Percentiles rank a stretch among this genome's conserved stretches.
phyloP scores from a whole-genome alignment of 2,113 vertebrate genomes.

The Galemys pyrenaicus region DNA sequence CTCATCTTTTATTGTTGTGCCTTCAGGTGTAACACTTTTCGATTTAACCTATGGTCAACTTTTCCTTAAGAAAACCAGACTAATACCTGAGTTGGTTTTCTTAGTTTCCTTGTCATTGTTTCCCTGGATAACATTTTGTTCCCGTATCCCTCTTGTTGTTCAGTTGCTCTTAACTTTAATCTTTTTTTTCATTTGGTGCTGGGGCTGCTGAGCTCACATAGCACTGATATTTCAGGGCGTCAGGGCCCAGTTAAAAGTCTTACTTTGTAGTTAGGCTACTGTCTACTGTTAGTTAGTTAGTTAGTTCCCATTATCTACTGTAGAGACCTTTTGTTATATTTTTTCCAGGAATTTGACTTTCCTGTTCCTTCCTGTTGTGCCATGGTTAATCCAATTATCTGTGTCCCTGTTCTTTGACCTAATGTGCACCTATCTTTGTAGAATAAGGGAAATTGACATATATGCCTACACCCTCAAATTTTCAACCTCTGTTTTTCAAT shows the following conservation, averaged over 20 bases:
- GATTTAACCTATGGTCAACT: background rate
- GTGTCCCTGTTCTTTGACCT: background rate
- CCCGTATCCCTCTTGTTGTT: background rate
- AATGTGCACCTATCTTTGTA: background rate
- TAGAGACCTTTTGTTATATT: background rate
- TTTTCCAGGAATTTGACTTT: background rate
- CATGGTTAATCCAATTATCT: background rate
- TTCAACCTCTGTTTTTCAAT: background rate
- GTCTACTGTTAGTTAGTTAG: too few species aligned
- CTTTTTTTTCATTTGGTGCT: background rate
- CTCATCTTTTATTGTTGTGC: conserved; percentile 5
- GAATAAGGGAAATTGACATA: background rate
- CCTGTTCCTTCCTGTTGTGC: background rate
- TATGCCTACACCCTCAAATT: background rate
- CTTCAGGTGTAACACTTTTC: conserved; percentile 38
- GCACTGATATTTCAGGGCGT: too few species aligned
- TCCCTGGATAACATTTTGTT: background rate
- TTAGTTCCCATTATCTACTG: background rate
- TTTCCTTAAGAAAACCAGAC: background rate
- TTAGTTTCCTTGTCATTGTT: background rate
- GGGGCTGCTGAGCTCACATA: background rate
- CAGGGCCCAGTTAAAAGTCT: background rate
- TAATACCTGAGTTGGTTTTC: background rate
- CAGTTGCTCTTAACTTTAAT: background rate
- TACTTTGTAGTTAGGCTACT: background rate